Evolutionary conservation across 53 echinoderm and acorn worm genomes (phyloP), one percentile per base, ranked within the genome.

Genomic region (Temnopleurus reevesii): DNA sequence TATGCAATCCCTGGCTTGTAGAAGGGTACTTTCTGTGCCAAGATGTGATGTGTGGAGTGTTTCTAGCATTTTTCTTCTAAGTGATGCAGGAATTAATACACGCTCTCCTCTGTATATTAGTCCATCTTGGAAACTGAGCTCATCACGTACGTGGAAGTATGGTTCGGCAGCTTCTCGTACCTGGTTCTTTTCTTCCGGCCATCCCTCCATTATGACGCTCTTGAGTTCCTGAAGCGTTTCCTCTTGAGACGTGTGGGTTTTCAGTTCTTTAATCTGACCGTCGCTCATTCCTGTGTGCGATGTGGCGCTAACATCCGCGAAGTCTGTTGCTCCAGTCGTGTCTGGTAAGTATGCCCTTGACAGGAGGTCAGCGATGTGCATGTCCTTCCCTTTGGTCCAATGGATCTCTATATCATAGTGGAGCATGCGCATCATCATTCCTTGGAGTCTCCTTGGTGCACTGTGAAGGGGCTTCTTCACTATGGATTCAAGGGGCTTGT

Each of bases 401-500:
- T 2, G 59, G 15, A 94, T 85, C 12, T 94, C 91, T 8, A 64
- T 58, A 64, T 89, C 76, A 26, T 90, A 90, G 46, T 88, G 56
- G 1, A 71, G 80, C 58, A 92, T 82, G 38, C 89, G 76, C 89
- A 91, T 63, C 55, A 93, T 18, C 89, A 89, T 93, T 44, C 91
- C 93, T 89, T 91, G 93, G 1, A 93, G 83, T 28, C 89, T 63
- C 54, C 77, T 91, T 1, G 93, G 91, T 19, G 91, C 89, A 38
- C 81, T 81, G 46, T 82, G 51, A n/a, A 94, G 89, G 0, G 90
- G 89, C 58, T 94, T 94, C 84, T 90, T 92, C 4, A 92, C 92
- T 2, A 94, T 94, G 18, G 76, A 53, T 61, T 94, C 89, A 35
- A 92, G 45, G 9, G 89, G 90, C 46, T 92, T 94, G 55, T 94